Conservation (phyloP, 1,140 invertebrate species). For the Drosophila bocki region DNA sequence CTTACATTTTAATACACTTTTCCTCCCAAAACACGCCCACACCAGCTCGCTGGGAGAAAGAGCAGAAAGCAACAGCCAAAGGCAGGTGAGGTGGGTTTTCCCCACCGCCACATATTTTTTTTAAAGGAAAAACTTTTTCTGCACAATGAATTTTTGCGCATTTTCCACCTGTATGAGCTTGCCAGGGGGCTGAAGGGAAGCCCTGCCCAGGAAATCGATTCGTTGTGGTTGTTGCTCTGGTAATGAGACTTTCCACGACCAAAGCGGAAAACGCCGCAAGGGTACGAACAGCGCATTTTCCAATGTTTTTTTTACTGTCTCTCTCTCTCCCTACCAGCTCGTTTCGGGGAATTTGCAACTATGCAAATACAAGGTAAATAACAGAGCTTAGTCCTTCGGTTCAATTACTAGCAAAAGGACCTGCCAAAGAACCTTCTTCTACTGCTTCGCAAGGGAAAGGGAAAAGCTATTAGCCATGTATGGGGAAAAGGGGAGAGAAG, state of each 20-base stretch:
- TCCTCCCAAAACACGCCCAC: slow-evolving; percentile 15
- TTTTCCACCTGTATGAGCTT: slow-evolving; percentile 79
- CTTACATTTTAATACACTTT: slow-evolving; percentile 81
- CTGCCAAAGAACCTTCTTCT: not conserved
- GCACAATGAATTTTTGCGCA: slow-evolving; percentile 83
- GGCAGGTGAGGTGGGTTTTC: slow-evolving; percentile 52
- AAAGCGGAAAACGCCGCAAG: slow-evolving; percentile 30
- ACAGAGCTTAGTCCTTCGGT: slow-evolving; percentile 59
- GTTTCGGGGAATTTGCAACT: slow-evolving; percentile 51
- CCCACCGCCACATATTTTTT: slow-evolving; percentile 20
- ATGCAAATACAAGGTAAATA: slow-evolving; percentile 70
- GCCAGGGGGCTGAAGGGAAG: not conserved
- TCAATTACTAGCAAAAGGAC: slow-evolving; percentile 53
- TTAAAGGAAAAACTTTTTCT: slow-evolving; percentile 69
- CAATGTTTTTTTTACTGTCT: slow-evolving; percentile 38
- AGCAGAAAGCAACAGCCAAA: slow-evolving; percentile 75
- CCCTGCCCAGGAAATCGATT: slow-evolving; percentile 67
- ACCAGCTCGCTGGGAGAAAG: slow-evolving; percentile 1
- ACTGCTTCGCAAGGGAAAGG: not conserved
- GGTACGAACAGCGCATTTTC: slow-evolving; percentile 43
- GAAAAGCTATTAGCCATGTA: slow-evolving; percentile 44
- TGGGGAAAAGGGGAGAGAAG: not conserved
- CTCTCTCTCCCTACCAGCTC: not conserved
- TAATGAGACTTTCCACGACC: slow-evolving; percentile 54
- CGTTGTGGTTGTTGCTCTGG: slow-evolving; percentile 72